Percentiles rank a stretch among this genome's conserved stretches.
These are phyloP conservation scores for Drosophila kanapiae DNA, from an alignment of 1,140 invertebrate genomes.

Conservation along the genomic window DNA sequence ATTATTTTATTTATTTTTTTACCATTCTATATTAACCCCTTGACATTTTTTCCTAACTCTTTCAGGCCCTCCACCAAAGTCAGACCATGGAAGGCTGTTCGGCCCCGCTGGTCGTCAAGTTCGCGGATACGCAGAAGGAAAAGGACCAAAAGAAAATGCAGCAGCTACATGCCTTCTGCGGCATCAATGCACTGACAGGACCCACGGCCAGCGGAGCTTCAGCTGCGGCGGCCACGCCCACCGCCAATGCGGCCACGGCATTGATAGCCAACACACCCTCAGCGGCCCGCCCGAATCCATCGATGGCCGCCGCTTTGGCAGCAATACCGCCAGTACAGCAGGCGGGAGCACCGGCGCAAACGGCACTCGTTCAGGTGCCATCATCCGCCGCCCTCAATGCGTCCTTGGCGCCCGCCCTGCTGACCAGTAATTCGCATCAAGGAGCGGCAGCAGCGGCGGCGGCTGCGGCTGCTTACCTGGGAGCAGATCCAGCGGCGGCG, in stretches of 20 bases:
- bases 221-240: constrained; percentile 62
- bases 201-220: constrained; percentile 56
- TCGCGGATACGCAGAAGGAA: constrained; percentile 99
- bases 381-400: constrained; percentile 54
- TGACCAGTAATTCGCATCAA: constrained; percentile 49
- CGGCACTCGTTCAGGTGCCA: constrained; percentile 57
- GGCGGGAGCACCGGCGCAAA: constrained; percentile 43
- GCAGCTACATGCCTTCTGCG: constrained; percentile 94
- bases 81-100: constrained; percentile 99
- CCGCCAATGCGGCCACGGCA: constrained; percentile 64
- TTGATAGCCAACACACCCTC: constrained; percentile 62
- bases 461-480: constrained; percentile 50
- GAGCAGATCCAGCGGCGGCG: constrained; percentile 62
- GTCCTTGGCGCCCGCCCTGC: constrained; percentile 48
- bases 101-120: constrained; percentile 98
- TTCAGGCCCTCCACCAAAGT: constrained; percentile 96
- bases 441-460: constrained; percentile 22
- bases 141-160: constrained; percentile 98
- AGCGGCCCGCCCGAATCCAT: constrained; percentile 57
- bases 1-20: not conserved
- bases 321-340: constrained; percentile 63
- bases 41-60: not conserved
- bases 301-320: constrained; percentile 66
- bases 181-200: constrained; percentile 86
- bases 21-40: not conserved